Conservation (phyloP, 2,888 invertebrate genomes). For the Philereme transversata region DNA sequence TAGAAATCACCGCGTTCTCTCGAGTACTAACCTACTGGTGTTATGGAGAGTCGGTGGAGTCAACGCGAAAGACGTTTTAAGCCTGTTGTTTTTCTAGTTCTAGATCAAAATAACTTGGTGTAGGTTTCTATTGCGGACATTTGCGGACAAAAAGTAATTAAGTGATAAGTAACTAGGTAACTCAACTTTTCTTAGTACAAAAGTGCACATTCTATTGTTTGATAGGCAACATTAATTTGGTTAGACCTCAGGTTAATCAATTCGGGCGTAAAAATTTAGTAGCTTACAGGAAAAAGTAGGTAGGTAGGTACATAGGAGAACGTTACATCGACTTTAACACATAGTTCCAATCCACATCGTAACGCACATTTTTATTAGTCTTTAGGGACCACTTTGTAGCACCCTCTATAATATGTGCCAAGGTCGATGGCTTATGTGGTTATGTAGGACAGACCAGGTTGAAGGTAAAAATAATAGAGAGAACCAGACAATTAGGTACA, state of each 20-base stretch:
- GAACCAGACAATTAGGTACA: background rate
- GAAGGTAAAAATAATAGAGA: background rate
- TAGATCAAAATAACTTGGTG: conserved; percentile 13
- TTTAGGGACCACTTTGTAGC: conserved; percentile 17
- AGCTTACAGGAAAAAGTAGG: no score
- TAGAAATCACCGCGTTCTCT: conserved; percentile 20
- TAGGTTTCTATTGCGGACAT: conserved; percentile 10
- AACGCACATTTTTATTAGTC: conserved; percentile 14
- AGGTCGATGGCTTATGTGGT: background rate
- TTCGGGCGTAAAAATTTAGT: no score
- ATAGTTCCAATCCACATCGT: conserved; percentile 11
- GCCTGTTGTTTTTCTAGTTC: conserved; percentile 14
- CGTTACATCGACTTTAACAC: background rate
- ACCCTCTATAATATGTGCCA: background rate
- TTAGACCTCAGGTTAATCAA: no score
- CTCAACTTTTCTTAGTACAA: background rate
- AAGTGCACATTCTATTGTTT: background rate
- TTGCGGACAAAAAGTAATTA: background rate
- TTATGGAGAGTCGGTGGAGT: conserved; percentile 3
- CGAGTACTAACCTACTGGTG: conserved; percentile 5
- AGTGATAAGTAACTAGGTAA: background rate
- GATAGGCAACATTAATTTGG: background rate
- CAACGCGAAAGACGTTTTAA: conserved; percentile 12
- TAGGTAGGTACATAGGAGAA: no score
- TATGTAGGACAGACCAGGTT: conserved; percentile 2